These are phyloP conservation scores for Tringa solitaria DNA, from an alignment of 2,113 vertebrate genomes.

Conservation along the genomic window DNA sequence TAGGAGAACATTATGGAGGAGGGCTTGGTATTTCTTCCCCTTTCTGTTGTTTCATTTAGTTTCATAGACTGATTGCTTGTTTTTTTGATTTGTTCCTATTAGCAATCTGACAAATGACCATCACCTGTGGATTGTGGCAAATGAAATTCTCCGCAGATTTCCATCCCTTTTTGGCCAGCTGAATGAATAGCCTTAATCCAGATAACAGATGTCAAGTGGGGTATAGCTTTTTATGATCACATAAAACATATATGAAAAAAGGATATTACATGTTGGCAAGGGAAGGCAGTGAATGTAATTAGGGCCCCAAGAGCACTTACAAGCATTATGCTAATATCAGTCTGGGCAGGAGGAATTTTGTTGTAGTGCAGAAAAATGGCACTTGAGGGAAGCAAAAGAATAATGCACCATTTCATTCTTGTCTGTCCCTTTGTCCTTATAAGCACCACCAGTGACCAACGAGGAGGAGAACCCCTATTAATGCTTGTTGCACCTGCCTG, in stretches of 20 bases:
- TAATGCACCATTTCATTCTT: background rate
- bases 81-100: background rate
- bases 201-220: slow-evolving; percentile 17
- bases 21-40: background rate
- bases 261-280: background rate
- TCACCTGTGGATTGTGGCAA: background rate
- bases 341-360: background rate
- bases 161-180: background rate
- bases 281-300: background rate
- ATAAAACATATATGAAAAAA: slow-evolving; percentile 15
- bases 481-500: background rate
- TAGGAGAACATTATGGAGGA: background rate
- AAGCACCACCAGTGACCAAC: background rate
- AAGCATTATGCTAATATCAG: background rate
- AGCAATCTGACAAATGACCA: background rate
- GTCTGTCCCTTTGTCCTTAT: background rate
- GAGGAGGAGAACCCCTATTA: background rate
- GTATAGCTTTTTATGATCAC: background rate
- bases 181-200: background rate
- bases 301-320: background rate
- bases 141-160: background rate
- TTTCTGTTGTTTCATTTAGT: background rate
- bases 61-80: background rate
- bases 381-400: background rate
- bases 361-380: background rate